These are phyloP conservation scores for Aplodontia rufa DNA, from an alignment of 2,113 vertebrate species.

Conservation along the genomic window DNA sequence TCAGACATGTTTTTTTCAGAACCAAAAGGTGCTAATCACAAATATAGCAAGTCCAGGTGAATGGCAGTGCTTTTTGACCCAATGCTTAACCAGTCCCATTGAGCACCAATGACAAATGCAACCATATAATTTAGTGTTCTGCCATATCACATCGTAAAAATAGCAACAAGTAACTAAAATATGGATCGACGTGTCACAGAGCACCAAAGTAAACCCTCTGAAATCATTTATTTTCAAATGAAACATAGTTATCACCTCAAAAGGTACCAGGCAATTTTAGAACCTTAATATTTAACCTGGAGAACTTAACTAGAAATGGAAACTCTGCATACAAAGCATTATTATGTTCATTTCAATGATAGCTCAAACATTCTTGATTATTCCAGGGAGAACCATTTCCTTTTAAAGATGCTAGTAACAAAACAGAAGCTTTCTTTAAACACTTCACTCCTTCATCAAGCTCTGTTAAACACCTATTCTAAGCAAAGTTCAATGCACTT, in stretches of 20 bases:
- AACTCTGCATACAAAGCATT: background rate
- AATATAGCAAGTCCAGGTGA: background rate
- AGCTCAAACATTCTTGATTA: background rate
- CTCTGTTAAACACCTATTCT: background rate
- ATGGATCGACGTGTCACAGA: background rate
- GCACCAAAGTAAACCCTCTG: slow-evolving; percentile 18
- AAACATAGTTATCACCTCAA: slow-evolving; percentile 27
- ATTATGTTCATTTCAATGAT: background rate
- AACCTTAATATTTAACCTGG: background rate
- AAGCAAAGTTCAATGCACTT: background rate
- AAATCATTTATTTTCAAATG: slow-evolving; percentile 31
- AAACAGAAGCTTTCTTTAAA: slow-evolving; percentile 25
- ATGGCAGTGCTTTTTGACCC: background rate
- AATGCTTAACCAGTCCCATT: background rate
- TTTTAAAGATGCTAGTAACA: slow-evolving; percentile 6
- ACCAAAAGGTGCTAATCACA: background rate
- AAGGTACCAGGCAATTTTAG: background rate
- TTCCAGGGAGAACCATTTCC: background rate
- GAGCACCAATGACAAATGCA: background rate
- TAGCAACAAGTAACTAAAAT: slow-evolving; percentile 17
- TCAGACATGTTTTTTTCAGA: background rate
- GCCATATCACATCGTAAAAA: slow-evolving; percentile 7
- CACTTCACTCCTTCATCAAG: background rate
- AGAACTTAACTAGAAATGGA: slow-evolving; percentile 1
- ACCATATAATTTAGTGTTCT: slow-evolving; percentile 4